A percentile compares a stretch with the other conserved stretches of the same genome.
Conservation (phyloP, 2,888 invertebrate species). For the Dolichopus griseipennis region DNA sequence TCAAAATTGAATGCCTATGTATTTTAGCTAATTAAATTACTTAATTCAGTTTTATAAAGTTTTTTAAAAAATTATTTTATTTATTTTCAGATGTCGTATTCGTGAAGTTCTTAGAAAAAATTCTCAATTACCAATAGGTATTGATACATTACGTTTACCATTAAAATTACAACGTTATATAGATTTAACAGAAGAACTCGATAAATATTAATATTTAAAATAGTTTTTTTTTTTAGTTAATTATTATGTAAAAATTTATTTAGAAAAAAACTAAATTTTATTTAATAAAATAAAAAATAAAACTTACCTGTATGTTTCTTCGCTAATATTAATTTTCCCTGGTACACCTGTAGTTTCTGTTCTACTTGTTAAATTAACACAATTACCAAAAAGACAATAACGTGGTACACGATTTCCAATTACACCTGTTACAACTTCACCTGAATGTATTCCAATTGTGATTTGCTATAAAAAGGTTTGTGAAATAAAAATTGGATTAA, state of each 20-base stretch:
- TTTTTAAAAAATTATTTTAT: background rate
- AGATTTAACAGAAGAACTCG: conserved; percentile 60
- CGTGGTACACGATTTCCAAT: conserved; percentile 92
- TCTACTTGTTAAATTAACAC: conserved; percentile 85
- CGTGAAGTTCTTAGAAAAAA: conserved; percentile 57
- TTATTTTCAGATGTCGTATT: conserved; percentile 51
- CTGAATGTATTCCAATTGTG: conserved; percentile 89
- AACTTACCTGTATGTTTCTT: conserved; percentile 78
- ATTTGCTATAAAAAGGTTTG: conserved; percentile 56
- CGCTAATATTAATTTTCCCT: conserved; percentile 84
- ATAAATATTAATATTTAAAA: background rate
- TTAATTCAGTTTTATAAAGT: no score
- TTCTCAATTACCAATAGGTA: conserved; percentile 66
- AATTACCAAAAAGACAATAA: conserved; percentile 88
- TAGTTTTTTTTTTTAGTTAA: background rate
- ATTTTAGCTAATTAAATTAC: no score
- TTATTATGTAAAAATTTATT: background rate
- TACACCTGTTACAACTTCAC: conserved; percentile 89
- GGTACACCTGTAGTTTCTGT: conserved; percentile 87
- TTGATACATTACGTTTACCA: conserved; percentile 59
- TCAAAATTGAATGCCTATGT: no score
- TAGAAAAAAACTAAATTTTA: background rate
- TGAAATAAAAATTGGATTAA: background rate
- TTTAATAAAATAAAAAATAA: conserved; percentile 4
- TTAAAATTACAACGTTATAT: conserved; percentile 58